Percentiles rank a stretch among this genome's conserved stretches.
phyloP scores from a whole-genome alignment of 2,113 vertebrate genomes.

The Vulpes vulpes region DNA sequence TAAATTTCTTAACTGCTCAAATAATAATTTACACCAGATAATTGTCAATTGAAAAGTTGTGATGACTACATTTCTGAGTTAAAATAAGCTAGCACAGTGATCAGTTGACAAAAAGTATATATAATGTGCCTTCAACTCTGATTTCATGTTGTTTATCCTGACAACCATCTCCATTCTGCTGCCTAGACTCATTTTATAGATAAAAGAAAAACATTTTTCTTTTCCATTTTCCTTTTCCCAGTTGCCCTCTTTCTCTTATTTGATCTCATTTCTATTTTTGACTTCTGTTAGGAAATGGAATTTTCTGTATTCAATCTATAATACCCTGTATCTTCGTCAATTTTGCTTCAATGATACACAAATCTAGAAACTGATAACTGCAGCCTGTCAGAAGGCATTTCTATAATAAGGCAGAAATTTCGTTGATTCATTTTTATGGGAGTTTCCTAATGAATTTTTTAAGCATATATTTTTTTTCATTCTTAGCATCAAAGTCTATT shows the following conservation, averaged over 20 bases:
- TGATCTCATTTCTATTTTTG: conserved; percentile 53
- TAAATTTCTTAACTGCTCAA: conserved; percentile 35
- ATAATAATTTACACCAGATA: background rate
- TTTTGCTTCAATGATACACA: conserved; percentile 68
- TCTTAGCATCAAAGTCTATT: conserved; percentile 77
- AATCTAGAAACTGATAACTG: conserved; percentile 62
- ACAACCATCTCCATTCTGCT: background rate
- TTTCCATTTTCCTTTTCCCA: conserved; percentile 48
- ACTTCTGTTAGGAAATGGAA: conserved; percentile 43
- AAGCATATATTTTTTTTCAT: conserved; percentile 72
- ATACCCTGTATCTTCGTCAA: conserved; percentile 55
- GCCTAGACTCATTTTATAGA: background rate
- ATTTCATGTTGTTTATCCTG: conserved; percentile 23
- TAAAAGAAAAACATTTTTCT: background rate
- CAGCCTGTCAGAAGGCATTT: conserved; percentile 68
- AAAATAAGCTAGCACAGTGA: background rate
- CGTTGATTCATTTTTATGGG: conserved; percentile 66
- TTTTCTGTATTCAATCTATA: conserved; percentile 54
- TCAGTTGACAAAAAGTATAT: background rate
- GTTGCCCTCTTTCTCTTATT: conserved; percentile 27
- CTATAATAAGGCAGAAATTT: conserved; percentile 58
- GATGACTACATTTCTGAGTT: conserved; percentile 11
- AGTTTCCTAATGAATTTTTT: conserved; percentile 82
- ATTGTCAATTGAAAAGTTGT: background rate
- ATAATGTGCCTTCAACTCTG: background rate